Base-by-base conservation (phyloP, 1,140 invertebrate species). In the Lordiphosa collinella region DNA sequence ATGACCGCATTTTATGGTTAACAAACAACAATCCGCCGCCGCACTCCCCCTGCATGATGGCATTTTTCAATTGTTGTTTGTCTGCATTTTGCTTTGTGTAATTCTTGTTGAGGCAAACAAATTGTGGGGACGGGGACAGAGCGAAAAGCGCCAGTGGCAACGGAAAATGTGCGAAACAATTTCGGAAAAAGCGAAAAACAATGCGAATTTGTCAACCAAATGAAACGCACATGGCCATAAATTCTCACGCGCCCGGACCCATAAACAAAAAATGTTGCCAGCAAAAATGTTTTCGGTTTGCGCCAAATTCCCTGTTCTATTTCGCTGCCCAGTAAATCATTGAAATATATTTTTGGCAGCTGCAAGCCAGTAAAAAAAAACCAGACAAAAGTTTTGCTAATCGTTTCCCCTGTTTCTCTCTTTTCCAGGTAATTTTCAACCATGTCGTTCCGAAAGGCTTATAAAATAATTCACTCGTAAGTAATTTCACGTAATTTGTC, bases 1-100 rank as follows among this genome's bases (percentile, higher is more conserved):
- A 68, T 67, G 67, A 57, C 67, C 50, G 46, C 67, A 72, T 78
- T 76, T 76, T 61, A 66, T 71, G 57, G 59, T 56, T 56, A 59
- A 49, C 41, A 51, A 16, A 51, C 16, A 51, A 8, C 36, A 40
- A 14, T 8, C 16, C 16, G 34, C 36, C 5, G 8, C 47, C 38
- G 3, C 43, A 14, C 34, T 43, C 37, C 35, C 50, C 58, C 43
- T 57, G 52, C 55, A 69, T 73, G 59, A 57, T 79, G 63, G 54
- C 51, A 79, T 78, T 78, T 76, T 63, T 59, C 29, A 79, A 60
- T 73, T 65, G 59, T 58, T 65, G 53, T 51, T 49, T 48, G 38
- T 40, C 48, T 41, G 50, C 47, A 66, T 32, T 58, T 59, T 52
- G 43, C 48, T 73, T 67, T 76, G 56, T 73, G 68, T 52, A 70